Evolutionary conservation across 2,797 vertebrate genomes (phyloP).

Genomic region (Lagodon rhomboides): DNA sequence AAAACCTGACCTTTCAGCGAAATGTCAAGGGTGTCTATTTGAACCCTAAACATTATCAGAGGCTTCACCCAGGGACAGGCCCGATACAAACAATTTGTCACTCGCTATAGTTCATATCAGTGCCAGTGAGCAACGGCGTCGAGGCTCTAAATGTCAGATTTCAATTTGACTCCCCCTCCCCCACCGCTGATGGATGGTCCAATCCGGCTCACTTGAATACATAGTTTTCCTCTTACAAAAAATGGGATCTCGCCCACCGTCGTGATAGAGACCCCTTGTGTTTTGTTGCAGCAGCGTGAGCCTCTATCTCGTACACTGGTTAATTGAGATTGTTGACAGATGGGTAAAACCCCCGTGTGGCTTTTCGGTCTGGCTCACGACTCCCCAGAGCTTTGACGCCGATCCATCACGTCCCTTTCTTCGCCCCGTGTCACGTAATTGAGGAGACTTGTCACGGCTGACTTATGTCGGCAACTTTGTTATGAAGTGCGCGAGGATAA

Average conservation of each 20-base stretch:
- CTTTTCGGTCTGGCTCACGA: conserved; percentile 41
- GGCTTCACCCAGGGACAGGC: conserved; percentile 68
- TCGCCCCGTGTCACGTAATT: conserved; percentile 72
- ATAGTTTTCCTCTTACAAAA: conserved; percentile 63
- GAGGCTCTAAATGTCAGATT: conserved; percentile 85
- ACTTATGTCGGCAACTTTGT: conserved; percentile 76
- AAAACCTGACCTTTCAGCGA: conserved; percentile 78
- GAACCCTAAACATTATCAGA: conserved; percentile 79
- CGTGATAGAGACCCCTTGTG: conserved; percentile 58
- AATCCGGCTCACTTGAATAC: conserved; percentile 72
- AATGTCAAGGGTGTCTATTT: conserved; percentile 82
- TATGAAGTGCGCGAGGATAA: conserved; percentile 64
- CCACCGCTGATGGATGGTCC: conserved; percentile 79
- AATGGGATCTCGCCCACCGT: conserved; percentile 49
- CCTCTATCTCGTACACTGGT: conserved; percentile 56
- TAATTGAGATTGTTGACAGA: conserved; percentile 79
- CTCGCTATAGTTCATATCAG: conserved; percentile 78
- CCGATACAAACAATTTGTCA: conserved; percentile 82
- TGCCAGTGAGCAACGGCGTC: conserved; percentile 68
- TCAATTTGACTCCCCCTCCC: conserved; percentile 72
- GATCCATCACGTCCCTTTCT: conserved; percentile 75
- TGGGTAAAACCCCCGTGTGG: conserved; percentile 56
- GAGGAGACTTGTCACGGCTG: conserved; percentile 74
- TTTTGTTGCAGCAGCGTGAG: conserved; percentile 17
- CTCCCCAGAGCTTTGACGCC: conserved; percentile 66